phyloP scores from a whole-genome alignment of 64 coral and sea anemone species.

The Dendronephthya gigantea region DNA sequence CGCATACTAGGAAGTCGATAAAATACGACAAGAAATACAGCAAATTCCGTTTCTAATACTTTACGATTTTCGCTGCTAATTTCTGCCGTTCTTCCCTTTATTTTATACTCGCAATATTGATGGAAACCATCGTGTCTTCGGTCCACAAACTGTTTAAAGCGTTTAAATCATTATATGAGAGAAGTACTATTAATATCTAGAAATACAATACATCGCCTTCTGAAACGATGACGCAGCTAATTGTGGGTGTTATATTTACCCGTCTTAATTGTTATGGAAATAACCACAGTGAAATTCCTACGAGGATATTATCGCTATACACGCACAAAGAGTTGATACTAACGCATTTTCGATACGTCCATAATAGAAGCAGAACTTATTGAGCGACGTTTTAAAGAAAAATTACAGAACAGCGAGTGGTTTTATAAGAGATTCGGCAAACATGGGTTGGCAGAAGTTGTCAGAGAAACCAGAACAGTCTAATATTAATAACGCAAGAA shows the following conservation, averaged over 20 bases:
- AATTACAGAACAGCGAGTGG: neutral
- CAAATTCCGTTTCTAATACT: too few relatives aligned
- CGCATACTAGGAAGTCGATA: neutral
- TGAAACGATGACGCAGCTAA: neutral
- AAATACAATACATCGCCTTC: neutral
- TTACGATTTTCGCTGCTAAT: too few relatives aligned
- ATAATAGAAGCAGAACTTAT: neutral
- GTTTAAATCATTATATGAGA: neutral
- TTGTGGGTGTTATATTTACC: neutral
- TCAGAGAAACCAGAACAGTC: neutral
- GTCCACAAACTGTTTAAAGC: neutral
- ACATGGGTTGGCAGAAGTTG: neutral
- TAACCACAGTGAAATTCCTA: neutral
- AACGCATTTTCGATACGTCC: neutral
- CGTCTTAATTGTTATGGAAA: neutral
- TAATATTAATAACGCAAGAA: neutral
- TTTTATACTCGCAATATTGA: neutral
- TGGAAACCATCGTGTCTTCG: neutral
- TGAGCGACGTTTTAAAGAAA: neutral
- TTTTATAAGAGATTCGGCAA: neutral
- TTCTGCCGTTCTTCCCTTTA: too few relatives aligned
- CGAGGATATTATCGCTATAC: neutral
- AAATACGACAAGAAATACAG: neutral
- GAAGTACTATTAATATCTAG: neutral
- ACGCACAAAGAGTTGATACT: neutral